Percentiles rank a stretch among this genome's conserved stretches.
Conservation (phyloP, 2,888 invertebrate species). For the Halictus ligatus region DNA sequence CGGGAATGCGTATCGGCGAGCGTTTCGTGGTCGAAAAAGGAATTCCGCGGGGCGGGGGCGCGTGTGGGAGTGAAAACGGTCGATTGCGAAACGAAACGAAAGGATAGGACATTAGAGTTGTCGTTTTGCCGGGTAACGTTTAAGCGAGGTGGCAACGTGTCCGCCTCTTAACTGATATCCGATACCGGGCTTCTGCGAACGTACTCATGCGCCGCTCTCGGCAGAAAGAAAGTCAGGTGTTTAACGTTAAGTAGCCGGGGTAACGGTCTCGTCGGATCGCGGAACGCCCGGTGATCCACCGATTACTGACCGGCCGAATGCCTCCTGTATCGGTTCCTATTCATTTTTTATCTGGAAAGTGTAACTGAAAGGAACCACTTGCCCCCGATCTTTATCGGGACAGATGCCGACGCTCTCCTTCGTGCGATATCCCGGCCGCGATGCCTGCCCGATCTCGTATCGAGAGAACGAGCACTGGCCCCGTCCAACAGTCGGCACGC, state of each 20-base stretch:
- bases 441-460: constrained; percentile 13
- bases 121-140: constrained; percentile 49
- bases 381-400: constrained; percentile 27
- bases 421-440: constrained; percentile 19
- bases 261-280: constrained; percentile 23
- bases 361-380: constrained; percentile 18
- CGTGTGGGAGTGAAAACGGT: constrained; percentile 40
- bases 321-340: constrained; percentile 32
- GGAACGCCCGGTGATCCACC: constrained; percentile 36
- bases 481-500: neutral
- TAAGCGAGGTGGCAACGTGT: constrained; percentile 65
- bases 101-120: constrained; percentile 39
- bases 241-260: constrained; percentile 27
- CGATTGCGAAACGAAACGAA: constrained; percentile 9
- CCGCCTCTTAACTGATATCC: constrained; percentile 70
- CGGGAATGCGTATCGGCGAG: constrained; percentile 38
- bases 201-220: constrained; percentile 33
- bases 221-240: constrained; percentile 45
- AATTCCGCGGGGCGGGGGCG: constrained; percentile 19
- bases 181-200: constrained; percentile 72
- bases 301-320: constrained; percentile 25
- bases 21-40: constrained; percentile 27
- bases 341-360: constrained; percentile 37
- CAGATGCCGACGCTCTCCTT: constrained; percentile 22
- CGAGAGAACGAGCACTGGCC: neutral